These are phyloP conservation scores for Smutsia temminckii DNA, from an alignment of 2,797 vertebrate species.

Conservation along the genomic window DNA sequence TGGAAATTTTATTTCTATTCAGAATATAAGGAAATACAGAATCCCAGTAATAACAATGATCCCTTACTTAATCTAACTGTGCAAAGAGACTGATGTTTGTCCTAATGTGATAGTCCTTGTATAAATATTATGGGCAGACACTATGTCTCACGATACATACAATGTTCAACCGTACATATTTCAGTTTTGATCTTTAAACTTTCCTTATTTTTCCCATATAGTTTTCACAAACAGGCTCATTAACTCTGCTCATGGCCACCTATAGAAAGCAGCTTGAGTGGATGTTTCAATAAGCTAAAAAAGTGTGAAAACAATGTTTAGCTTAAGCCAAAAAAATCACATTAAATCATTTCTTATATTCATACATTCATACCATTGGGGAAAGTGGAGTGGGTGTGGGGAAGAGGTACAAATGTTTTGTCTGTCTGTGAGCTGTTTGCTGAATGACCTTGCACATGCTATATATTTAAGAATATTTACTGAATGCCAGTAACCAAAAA, in stretches of 20 bases:
- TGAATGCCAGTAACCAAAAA: not conserved
- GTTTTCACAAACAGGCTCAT: slow-evolving; percentile 19
- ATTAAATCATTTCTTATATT: not conserved
- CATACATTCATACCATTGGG: not conserved
- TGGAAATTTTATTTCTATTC: not conserved
- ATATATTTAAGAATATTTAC: not conserved
- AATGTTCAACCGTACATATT: not conserved
- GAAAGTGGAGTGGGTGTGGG: too few species aligned
- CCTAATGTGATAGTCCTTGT: not conserved
- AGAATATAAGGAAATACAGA: not conserved
- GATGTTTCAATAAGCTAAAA: not conserved
- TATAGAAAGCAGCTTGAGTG: not conserved
- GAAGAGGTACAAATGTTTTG: not conserved
- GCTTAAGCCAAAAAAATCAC: not conserved
- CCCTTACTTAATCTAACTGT: not conserved
- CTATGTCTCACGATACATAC: not conserved
- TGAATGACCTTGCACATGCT: not conserved
- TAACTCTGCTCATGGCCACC: not conserved
- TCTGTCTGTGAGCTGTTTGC: not conserved
- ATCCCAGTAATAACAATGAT: not conserved
- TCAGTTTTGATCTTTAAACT: slow-evolving; percentile 12
- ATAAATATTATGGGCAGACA: not conserved
- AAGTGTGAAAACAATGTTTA: not conserved
- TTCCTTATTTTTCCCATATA: not conserved
- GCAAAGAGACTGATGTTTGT: not conserved